A percentile compares a stretch with the other conserved stretches of the same genome.
These are phyloP conservation scores for Ridgeia piscesae DNA, from an alignment of 1,140 invertebrate species.

Conservation along the genomic window DNA sequence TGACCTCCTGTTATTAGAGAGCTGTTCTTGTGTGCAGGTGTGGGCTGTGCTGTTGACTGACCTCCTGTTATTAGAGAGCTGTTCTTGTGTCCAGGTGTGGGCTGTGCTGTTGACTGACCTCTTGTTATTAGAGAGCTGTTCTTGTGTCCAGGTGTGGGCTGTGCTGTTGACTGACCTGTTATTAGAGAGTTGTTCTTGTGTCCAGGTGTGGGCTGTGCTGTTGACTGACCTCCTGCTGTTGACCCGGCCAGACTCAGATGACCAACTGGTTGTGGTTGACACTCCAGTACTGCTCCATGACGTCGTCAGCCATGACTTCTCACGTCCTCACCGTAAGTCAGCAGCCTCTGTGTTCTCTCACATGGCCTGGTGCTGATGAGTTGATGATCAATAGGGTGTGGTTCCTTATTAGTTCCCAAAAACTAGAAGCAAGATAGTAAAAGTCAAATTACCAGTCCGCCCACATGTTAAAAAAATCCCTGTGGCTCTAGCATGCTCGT, in stretches of 20 bases:
- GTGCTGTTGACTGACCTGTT: constrained; percentile 14
- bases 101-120: constrained; percentile 14
- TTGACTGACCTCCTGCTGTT: constrained; percentile 8
- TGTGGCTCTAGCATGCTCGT: not conserved
- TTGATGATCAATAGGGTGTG: too few relatives aligned
- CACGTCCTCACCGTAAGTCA: not conserved
- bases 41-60: constrained; percentile 11
- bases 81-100: not conserved
- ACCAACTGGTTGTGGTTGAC: not conserved
- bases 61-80: not conserved
- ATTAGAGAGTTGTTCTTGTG: not conserved
- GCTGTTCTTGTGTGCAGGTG: not conserved
- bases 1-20: not conserved
- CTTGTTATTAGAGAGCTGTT: not conserved
- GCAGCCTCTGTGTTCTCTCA: not conserved
- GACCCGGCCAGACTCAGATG: not conserved
- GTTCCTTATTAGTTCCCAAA: too few relatives aligned
- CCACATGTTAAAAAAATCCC: too few relatives aligned
- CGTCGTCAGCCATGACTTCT: not conserved
- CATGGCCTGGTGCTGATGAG: too few relatives aligned
- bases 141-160: not conserved
- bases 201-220: constrained; percentile 9
- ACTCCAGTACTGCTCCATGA: not conserved
- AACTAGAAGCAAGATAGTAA: too few relatives aligned
- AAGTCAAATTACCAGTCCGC: too few relatives aligned